A percentile compares a stretch with the other conserved stretches of the same genome.
phyloP scores from a whole-genome alignment of 2,888 invertebrate genomes.

The Candidula unifasciata region DNA sequence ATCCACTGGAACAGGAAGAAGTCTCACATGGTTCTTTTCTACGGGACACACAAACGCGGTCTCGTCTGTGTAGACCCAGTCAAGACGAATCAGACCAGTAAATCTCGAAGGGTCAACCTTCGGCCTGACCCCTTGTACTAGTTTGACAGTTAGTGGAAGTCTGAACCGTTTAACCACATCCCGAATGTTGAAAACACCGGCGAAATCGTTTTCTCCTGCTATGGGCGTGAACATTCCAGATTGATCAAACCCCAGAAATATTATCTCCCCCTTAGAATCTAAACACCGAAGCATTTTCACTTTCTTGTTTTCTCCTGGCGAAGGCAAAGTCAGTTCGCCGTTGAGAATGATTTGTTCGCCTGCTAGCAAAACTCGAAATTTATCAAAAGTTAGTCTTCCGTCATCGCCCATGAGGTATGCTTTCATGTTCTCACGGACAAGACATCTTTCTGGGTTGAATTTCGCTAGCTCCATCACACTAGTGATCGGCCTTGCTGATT shows the following conservation, averaged over 20 bases:
- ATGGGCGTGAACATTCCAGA: slow-evolving; percentile 94
- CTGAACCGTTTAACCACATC: slow-evolving; percentile 89
- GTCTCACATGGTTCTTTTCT: slow-evolving; percentile 76
- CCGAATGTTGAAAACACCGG: slow-evolving; percentile 94
- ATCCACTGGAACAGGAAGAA: slow-evolving; percentile 90
- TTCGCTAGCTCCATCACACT: slow-evolving; percentile 88
- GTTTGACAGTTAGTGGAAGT: slow-evolving; percentile 92
- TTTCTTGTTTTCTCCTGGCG: slow-evolving; percentile 59
- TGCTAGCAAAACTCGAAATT: slow-evolving; percentile 66
- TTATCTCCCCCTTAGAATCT: slow-evolving; percentile 89
- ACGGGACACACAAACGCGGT: slow-evolving; percentile 75
- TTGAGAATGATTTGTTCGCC: slow-evolving; percentile 75
- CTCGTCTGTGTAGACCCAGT: slow-evolving; percentile 75
- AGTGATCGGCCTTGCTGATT: slow-evolving; percentile 92
- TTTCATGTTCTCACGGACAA: slow-evolving; percentile 83
- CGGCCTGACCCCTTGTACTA: slow-evolving; percentile 93
- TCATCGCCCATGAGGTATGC: slow-evolving; percentile 67
- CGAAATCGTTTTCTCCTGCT: slow-evolving; percentile 94
- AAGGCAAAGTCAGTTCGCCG: slow-evolving; percentile 66
- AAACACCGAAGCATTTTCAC: slow-evolving; percentile 88
- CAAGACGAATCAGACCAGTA: slow-evolving; percentile 72
- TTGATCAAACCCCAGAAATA: slow-evolving; percentile 90
- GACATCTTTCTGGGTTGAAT: slow-evolving; percentile 80
- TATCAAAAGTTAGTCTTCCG: slow-evolving; percentile 69
- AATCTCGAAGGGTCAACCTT: slow-evolving; percentile 78